phyloP scores from a whole-genome alignment of 2,113 vertebrate genomes.

The Catharus bicknelli region DNA sequence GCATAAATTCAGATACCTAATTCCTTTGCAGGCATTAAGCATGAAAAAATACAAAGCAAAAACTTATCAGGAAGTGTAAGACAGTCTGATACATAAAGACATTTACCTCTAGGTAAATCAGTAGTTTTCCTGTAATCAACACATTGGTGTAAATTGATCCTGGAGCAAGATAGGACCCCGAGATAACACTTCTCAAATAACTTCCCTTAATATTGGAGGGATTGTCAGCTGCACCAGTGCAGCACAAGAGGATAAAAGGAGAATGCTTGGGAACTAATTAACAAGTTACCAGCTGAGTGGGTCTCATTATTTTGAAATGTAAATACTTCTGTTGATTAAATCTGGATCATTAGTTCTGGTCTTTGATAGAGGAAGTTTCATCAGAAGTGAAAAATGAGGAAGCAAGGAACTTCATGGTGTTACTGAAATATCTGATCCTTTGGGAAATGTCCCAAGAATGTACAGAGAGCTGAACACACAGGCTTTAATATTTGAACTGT shows the following conservation, averaged over 20 bases:
- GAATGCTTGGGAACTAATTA: constrained; percentile 21
- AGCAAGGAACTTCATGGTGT: background rate
- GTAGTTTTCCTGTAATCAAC: background rate
- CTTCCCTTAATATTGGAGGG: background rate
- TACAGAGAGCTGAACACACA: background rate
- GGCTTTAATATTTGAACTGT: background rate
- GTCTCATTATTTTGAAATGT: constrained; percentile 51
- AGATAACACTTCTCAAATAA: constrained; percentile 11
- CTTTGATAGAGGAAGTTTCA: constrained; percentile 15
- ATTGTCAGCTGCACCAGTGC: background rate
- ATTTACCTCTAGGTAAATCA: background rate
- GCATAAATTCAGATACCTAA: background rate
- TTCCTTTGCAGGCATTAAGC: background rate
- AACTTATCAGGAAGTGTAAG: background rate
- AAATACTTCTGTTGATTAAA: constrained; percentile 51
- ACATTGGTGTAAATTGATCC: background rate
- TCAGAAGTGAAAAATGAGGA: constrained; percentile 1
- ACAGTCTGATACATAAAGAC: background rate
- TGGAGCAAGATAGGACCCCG: background rate
- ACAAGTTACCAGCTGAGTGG: constrained; percentile 12
- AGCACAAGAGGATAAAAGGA: background rate
- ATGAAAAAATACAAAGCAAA: background rate
- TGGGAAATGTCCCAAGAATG: background rate
- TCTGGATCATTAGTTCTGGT: constrained; percentile 14
- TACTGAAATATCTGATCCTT: background rate